phyloP scores from a whole-genome alignment of 2,113 vertebrate genomes.

The Cervus canadensis region DNA sequence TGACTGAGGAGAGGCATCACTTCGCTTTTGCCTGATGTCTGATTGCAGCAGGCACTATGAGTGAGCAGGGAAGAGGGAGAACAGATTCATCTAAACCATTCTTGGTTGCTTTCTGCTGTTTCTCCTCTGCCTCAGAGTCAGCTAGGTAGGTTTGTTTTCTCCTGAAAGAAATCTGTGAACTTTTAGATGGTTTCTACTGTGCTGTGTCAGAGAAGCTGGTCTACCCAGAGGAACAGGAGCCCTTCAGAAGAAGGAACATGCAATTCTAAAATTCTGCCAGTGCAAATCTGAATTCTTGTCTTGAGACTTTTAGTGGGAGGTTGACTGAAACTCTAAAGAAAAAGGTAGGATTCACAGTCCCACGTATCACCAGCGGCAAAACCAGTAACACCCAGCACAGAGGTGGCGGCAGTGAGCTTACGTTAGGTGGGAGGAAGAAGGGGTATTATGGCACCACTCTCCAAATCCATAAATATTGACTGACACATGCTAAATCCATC shows the following conservation, averaged over 20 bases:
- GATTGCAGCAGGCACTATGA: neutral
- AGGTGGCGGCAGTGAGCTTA: neutral
- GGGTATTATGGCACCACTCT: neutral
- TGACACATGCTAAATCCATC: neutral
- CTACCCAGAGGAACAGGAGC: slow-evolving; percentile 26
- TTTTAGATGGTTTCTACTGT: neutral
- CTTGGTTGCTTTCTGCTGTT: slow-evolving; percentile 9
- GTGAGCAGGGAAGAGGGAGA: neutral
- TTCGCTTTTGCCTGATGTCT: neutral
- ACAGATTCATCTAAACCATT: neutral
- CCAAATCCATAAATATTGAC: neutral
- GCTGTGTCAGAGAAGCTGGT: neutral
- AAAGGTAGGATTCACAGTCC: neutral
- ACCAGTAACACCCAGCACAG: neutral
- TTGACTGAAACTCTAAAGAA: neutral
- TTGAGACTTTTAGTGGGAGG: slow-evolving; percentile 43
- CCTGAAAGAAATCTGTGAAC: slow-evolving; percentile 14
- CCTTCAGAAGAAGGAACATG: slow-evolving; percentile 43
- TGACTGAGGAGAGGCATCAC: neutral
- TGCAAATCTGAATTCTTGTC: neutral
- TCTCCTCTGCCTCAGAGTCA: neutral
- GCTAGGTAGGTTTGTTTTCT: neutral
- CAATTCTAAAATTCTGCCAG: slow-evolving; percentile 32
- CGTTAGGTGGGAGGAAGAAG: neutral
- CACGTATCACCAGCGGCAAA: neutral